Evolutionary conservation across 2,113 vertebrate genomes (phyloP).

Genomic region (Chiloscyllium plagiosum): DNA sequence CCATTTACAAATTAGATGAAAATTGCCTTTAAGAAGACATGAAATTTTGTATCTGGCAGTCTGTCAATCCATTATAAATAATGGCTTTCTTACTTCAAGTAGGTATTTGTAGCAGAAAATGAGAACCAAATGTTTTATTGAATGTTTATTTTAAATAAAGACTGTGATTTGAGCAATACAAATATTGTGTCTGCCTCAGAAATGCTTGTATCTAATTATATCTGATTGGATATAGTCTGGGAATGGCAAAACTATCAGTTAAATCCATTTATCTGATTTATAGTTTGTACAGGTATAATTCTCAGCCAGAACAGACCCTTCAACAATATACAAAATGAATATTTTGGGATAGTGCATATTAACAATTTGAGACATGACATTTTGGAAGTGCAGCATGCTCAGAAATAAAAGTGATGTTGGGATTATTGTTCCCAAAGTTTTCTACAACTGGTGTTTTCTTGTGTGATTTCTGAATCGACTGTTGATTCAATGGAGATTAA

Average conservation of each 20-base stretch:
- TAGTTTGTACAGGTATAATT: not conserved
- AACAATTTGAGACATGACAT: not conserved
- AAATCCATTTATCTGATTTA: not conserved
- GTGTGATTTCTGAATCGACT: not conserved
- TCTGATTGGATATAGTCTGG: not conserved
- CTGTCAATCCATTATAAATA: constrained; percentile 25
- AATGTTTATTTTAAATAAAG: not conserved
- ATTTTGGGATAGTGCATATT: not conserved
- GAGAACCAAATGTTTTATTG: not conserved
- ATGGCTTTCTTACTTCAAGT: not conserved
- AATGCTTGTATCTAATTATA: not conserved
- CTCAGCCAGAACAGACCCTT: not conserved
- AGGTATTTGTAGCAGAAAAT: not conserved
- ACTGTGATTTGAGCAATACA: not conserved
- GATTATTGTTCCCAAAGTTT: not conserved
- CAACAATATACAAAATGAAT: not conserved
- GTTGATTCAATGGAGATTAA: not conserved
- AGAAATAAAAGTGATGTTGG: not conserved
- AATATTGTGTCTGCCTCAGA: not conserved
- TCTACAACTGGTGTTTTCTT: not conserved
- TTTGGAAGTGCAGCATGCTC: not conserved
- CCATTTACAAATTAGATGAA: constrained; percentile 16
- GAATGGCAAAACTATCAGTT: not conserved
- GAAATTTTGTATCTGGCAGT: not conserved
- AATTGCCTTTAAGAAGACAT: constrained; percentile 23